These are phyloP conservation scores for Sisor rabdophorus DNA, from an alignment of 2,113 vertebrate genomes.

Conservation along the genomic window DNA sequence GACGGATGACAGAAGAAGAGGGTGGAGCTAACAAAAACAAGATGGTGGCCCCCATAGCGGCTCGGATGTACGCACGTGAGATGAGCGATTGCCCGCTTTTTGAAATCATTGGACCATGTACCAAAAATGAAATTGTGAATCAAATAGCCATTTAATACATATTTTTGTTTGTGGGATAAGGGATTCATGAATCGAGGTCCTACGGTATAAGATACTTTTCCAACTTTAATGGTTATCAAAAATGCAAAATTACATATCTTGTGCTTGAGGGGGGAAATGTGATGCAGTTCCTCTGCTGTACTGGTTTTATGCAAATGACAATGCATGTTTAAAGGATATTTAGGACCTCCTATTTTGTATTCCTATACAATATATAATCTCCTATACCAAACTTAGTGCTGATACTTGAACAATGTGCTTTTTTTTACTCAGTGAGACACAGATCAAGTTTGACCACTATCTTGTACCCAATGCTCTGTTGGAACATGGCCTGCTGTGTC, in stretches of 20 bases:
- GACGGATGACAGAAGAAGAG: no score
- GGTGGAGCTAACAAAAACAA: no score
- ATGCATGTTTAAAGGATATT: background rate
- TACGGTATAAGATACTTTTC: background rate
- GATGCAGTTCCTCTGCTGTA: background rate
- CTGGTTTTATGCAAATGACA: conserved; percentile 1
- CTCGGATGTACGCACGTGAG: no score
- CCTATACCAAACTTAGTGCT: background rate
- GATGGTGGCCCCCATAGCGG: no score
- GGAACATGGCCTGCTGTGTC: conserved; percentile 86
- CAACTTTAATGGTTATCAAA: background rate
- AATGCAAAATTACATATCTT: background rate
- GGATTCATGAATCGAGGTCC: no score
- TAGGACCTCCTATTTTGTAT: background rate
- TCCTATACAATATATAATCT: no score
- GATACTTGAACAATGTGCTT: conserved; percentile 11
- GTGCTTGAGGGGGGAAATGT: background rate
- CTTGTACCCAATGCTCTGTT: conserved; percentile 91
- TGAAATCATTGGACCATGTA: no score
- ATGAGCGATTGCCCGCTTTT: no score
- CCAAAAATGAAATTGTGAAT: no score
- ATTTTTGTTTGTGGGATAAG: no score
- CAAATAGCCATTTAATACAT: no score
- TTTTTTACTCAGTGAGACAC: conserved; percentile 78
- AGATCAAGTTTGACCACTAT: conserved; percentile 95